Evolutionary conservation across 2,888 invertebrate species (phyloP).

Genomic region (Drosophila macrospina): DNA sequence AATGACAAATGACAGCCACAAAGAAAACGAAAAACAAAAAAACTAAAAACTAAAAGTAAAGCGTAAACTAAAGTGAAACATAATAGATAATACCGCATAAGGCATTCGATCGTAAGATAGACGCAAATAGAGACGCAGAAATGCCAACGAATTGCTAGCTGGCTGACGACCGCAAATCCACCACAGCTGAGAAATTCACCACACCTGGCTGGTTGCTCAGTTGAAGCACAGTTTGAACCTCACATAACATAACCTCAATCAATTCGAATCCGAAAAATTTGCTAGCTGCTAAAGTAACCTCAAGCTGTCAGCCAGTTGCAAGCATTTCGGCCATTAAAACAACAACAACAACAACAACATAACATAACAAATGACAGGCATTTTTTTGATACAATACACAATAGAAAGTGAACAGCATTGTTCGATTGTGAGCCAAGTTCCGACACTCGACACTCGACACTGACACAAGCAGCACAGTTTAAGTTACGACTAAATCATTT

Average conservation of each 20-base stretch:
- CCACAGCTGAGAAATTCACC: conserved; percentile 5
- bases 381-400: conserved; percentile 42
- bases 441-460: conserved; percentile 47
- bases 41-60: conserved; percentile 54
- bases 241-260: conserved; percentile 31
- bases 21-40: too few relatives aligned
- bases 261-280: conserved; percentile 23
- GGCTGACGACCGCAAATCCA: conserved; percentile 29
- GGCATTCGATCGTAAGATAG: conserved; percentile 59
- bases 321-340: conserved; percentile 42
- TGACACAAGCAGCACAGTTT: conserved; percentile 20
- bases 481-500: conserved; percentile 62
- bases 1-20: conserved; percentile 40
- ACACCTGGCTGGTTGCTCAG: conserved; percentile 3
- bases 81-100: conserved; percentile 47
- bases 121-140: conserved; percentile 22
- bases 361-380: conserved; percentile 36
- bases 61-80: conserved; percentile 34
- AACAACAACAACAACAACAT: conserved; percentile 16
- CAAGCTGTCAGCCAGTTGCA: conserved; percentile 58
- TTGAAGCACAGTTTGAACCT: conserved; percentile 21
- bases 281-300: conserved; percentile 40
- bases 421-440: conserved; percentile 79
- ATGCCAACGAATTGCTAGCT: conserved; percentile 30
- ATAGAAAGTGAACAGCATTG: conserved; percentile 59